These are phyloP conservation scores for Megaceryle alcyon DNA, from an alignment of 2,797 vertebrate species.

Conservation along the genomic window DNA sequence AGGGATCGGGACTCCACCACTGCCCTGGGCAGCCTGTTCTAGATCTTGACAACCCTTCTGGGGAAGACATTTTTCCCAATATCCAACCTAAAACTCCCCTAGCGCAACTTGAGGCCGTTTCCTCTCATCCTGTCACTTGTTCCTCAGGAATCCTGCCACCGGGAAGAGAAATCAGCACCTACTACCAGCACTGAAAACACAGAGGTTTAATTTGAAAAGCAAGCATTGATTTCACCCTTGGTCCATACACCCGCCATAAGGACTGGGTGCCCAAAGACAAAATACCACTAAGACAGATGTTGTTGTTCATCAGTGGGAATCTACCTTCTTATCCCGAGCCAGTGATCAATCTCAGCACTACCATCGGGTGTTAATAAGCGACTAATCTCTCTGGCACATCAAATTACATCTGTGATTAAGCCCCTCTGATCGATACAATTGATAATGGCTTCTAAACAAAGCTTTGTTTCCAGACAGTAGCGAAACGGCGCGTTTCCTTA, in stretches of 20 bases:
- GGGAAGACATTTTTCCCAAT: too few species aligned
- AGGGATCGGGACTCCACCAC: too few species aligned
- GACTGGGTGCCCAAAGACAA: not conserved
- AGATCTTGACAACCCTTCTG: too few species aligned
- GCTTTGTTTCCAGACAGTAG: not conserved
- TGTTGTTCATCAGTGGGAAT: not conserved
- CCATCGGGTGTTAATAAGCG: not conserved
- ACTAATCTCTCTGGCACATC: constrained; percentile 17
- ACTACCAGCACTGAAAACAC: not conserved
- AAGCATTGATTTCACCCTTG: not conserved
- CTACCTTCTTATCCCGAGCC: not conserved
- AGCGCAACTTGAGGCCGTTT: too few species aligned
- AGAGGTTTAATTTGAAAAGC: not conserved
- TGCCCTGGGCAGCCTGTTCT: too few species aligned
- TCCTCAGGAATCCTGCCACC: not conserved
- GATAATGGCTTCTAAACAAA: constrained; percentile 31
- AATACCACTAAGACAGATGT: rapidly evolving
- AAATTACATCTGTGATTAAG: constrained; percentile 29
- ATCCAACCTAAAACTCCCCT: too few species aligned
- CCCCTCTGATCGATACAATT: constrained; percentile 18
- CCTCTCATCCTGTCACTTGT: too few species aligned
- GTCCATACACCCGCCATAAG: not conserved
- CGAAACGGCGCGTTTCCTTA: not conserved
- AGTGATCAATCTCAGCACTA: not conserved
- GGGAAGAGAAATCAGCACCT: not conserved